These are phyloP conservation scores for Esox lucius DNA, from an alignment of 2,797 vertebrate species.

Conservation along the genomic window DNA sequence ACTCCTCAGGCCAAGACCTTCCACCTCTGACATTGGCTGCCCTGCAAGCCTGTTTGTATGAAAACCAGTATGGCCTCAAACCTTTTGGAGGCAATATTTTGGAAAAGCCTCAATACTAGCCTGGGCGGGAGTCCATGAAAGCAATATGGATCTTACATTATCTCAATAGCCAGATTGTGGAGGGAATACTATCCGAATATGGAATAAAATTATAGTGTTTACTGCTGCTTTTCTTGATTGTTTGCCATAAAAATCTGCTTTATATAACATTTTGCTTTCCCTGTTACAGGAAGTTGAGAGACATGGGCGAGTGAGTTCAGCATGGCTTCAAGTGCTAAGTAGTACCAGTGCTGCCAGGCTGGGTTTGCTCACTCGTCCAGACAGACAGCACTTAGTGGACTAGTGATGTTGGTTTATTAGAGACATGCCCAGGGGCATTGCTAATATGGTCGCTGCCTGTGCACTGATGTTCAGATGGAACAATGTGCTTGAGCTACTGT, in stretches of 20 bases:
- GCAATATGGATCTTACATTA: background rate
- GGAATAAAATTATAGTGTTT: too few relatives aligned
- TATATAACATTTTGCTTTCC: background rate
- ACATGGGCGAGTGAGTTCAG: conserved; percentile 13
- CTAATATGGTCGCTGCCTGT: conserved; percentile 11
- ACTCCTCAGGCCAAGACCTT: background rate
- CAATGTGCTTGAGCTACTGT: conserved; percentile 14
- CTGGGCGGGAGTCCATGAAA: background rate
- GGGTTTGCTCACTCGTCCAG: conserved; percentile 13
- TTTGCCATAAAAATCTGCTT: too few relatives aligned
- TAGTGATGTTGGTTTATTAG: conserved; percentile 13
- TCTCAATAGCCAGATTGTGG: background rate
- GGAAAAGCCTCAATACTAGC: background rate
- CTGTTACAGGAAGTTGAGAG: background rate
- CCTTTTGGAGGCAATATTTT: background rate
- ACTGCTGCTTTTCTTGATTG: too few relatives aligned
- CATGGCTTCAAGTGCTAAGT: background rate
- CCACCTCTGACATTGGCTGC: conserved; percentile 17
- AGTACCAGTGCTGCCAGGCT: conserved; percentile 3
- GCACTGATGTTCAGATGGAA: conserved; percentile 2
- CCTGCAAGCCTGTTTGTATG: background rate
- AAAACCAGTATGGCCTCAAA: conserved; percentile 18
- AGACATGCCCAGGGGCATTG: conserved; percentile 3
- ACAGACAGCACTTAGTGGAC: conserved; percentile 24
- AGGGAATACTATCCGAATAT: background rate